A percentile compares a stretch with the other conserved stretches of the same genome.
Conservation (phyloP, 2,888 invertebrate species). For the Papilio demoleus region DNA sequence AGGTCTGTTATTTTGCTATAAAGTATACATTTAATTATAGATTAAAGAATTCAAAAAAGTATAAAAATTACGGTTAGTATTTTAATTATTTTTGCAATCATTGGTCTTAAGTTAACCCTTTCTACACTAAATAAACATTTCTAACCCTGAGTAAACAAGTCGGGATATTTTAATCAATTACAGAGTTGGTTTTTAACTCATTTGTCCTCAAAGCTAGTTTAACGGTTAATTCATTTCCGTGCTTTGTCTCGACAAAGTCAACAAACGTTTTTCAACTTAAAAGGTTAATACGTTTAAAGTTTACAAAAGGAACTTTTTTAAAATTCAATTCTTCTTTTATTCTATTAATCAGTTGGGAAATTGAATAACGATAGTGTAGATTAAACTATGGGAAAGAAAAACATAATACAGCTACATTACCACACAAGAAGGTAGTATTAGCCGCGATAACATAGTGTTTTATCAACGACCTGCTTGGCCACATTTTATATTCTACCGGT, state of each 20-base stretch:
- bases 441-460: too few relatives aligned
- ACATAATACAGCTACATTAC: too few relatives aligned
- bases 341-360: neutral
- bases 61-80: too few relatives aligned
- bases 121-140: slow-evolving; percentile 14
- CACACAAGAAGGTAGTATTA: too few relatives aligned
- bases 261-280: slow-evolving; percentile 49
- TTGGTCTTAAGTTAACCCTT: too few relatives aligned
- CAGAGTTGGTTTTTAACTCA: slow-evolving; percentile 44
- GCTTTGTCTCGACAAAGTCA: slow-evolving; percentile 48
- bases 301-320: slow-evolving; percentile 46
- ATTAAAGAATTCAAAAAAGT: too few relatives aligned
- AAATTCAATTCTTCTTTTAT: slow-evolving; percentile 33
- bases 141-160: slow-evolving; percentile 28
- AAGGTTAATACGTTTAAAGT: slow-evolving; percentile 49
- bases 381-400: too few relatives aligned
- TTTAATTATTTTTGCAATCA: too few relatives aligned
- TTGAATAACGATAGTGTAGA: neutral
- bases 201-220: slow-evolving; percentile 48
- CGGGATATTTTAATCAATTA: slow-evolving; percentile 46
- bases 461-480: too few relatives aligned
- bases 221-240: slow-evolving; percentile 45
- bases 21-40: too few relatives aligned
- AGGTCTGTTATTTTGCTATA: too few relatives aligned
- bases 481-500: too few relatives aligned